Evolutionary conservation across 2,113 vertebrate species (phyloP), one percentile per base, ranked within the genome.

Genomic region (Lagopus muta): DNA sequence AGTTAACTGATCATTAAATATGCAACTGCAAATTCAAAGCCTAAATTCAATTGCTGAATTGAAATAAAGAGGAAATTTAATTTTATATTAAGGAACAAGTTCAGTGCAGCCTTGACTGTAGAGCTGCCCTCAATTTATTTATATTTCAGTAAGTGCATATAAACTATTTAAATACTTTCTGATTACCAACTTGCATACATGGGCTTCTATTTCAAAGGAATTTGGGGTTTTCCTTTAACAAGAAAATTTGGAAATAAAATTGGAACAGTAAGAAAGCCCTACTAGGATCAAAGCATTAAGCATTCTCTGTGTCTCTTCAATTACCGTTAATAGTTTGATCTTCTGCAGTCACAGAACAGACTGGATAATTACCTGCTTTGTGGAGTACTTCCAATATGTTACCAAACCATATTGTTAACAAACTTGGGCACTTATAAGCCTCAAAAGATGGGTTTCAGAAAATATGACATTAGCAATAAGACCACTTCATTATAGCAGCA

Each of bases 261-360:
- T 91, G 42, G 21, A 89, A 36, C 66, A 61, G 52, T 80, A 90
- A 95, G 73, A 40, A 90, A 80, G 17, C 30, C 47, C 81, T 28
- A 28, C n/a, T 38, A 47, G 34, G 32, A 95, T 94, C 73, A 93
- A 96, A 97, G 74, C 75, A 91, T 91, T 93, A 90, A 50, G 80
- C 32, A 54, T 72, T 40, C 76, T 90, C 61, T 54, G 7, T 85
- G 45, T 76, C 82, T 88, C 50, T 97, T 89, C 93, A 92, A 73
- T 96, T 94, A 85, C 38, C 24, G 5, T 38, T 86, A 80, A 66
- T 20, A 42, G 5, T 80, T 76, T 94, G 92, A 96, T 67, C 38
- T 60, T 42, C 52, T n/a, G 14, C 94, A 96, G 94, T 77, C 61
- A 65, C 24, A 24, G 18, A 93, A 81, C 45, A 88, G 89, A 90